A percentile compares a stretch with the other conserved stretches of the same genome.
Evolutionary conservation across 2,888 invertebrate species (phyloP).

Genomic region (Luperina testacea): DNA sequence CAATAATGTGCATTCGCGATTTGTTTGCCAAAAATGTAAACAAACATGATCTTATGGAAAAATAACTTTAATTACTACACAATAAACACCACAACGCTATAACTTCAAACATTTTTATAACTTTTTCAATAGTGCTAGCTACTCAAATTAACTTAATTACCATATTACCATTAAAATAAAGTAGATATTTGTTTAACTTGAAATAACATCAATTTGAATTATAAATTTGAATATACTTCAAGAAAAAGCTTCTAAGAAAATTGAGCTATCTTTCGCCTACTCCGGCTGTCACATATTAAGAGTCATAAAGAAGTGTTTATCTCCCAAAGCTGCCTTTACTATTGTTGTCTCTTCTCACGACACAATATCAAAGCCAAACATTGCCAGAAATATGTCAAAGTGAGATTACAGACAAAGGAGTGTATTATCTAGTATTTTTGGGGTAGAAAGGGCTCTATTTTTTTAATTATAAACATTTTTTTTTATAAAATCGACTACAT

Average conservation of each 20-base stretch:
- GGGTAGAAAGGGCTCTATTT: background rate
- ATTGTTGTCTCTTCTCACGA: conserved; percentile 21
- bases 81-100: too few species aligned
- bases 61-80: too few species aligned
- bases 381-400: conserved; percentile 15
- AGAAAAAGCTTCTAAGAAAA: conserved; percentile 1
- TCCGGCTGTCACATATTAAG: background rate
- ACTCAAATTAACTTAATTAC: too few species aligned
- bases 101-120: too few species aligned
- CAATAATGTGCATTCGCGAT: too few species aligned
- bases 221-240: background rate
- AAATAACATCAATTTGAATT: too few species aligned
- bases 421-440: conserved; percentile 3
- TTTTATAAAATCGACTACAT: background rate
- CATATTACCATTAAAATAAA: too few species aligned
- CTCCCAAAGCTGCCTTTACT: conserved; percentile 39
- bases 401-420: background rate
- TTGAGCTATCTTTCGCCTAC: background rate
- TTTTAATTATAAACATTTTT: background rate
- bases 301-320: conserved; percentile 23
- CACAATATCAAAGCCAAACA: conserved; percentile 30
- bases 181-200: too few species aligned
- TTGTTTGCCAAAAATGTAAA: too few species aligned
- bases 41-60: too few species aligned
- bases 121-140: too few species aligned